Conservation (phyloP, 2,113 vertebrate species). For the Trematomus loennbergii region DNA sequence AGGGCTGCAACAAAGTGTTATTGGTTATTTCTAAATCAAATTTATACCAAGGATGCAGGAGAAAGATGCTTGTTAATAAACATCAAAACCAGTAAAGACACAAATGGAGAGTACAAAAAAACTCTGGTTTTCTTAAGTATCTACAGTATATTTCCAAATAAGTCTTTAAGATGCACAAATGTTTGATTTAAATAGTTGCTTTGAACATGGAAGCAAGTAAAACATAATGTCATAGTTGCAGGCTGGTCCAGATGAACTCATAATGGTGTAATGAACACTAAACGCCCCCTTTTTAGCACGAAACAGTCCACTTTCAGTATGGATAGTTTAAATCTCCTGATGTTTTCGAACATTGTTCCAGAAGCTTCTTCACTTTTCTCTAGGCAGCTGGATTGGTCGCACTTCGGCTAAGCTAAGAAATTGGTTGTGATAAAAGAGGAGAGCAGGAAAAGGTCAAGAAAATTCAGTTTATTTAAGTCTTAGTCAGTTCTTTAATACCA, state of each 20-base stretch:
- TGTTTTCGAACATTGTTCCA: neutral
- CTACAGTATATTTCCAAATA: neutral
- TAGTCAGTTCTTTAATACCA: slow-evolving; percentile 38
- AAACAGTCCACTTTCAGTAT: neutral
- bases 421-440: slow-evolving; percentile 36
- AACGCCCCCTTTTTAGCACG: too few relatives aligned
- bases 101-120: too few relatives aligned
- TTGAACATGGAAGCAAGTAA: too few relatives aligned
- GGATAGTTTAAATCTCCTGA: neutral
- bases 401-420: neutral
- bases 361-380: neutral
- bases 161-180: neutral
- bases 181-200: too few relatives aligned
- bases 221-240: too few relatives aligned
- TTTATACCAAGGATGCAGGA: neutral
- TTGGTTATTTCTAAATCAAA: neutral
- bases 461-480: slow-evolving; percentile 10
- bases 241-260: too few relatives aligned
- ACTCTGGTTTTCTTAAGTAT: too few relatives aligned
- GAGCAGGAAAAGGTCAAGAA: slow-evolving; percentile 43
- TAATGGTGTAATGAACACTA: too few relatives aligned
- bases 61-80: neutral
- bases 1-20: neutral
- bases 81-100: neutral
- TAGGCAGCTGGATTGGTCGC: neutral